These are phyloP conservation scores for Pangasius djambal DNA, from an alignment of 2,797 vertebrate genomes.

Conservation along the genomic window DNA sequence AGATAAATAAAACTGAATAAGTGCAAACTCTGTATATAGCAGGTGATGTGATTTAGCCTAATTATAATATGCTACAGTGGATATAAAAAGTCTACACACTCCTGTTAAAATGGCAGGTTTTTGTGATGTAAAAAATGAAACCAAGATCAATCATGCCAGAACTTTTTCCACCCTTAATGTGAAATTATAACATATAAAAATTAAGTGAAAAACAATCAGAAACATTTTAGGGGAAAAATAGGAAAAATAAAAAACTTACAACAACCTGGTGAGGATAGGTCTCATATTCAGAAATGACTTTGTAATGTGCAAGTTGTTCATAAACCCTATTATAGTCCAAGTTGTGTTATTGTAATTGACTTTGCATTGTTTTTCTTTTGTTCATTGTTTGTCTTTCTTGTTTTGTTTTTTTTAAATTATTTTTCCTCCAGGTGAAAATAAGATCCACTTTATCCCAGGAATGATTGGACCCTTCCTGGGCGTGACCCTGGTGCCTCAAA, in stretches of 20 bases:
- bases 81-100: too few relatives aligned
- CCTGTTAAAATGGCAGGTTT: too few relatives aligned
- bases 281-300: too few relatives aligned
- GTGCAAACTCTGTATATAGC: background rate
- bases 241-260: too few relatives aligned
- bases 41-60: background rate
- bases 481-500: conserved; percentile 94
- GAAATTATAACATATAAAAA: too few relatives aligned
- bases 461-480: conserved; percentile 99
- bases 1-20: background rate
- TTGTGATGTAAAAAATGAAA: too few relatives aligned
- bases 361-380: conserved; percentile 23
- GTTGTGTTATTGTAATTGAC: background rate
- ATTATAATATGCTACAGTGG: background rate
- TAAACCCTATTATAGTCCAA: background rate
- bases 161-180: too few relatives aligned
- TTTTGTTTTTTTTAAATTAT: background rate
- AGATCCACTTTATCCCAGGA: conserved; percentile 98
- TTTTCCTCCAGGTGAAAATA: conserved; percentile 87
- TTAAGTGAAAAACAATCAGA: too few relatives aligned
- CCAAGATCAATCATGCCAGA: too few relatives aligned
- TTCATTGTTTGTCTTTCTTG: too few relatives aligned
- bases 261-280: too few relatives aligned
- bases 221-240: too few relatives aligned
- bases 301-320: background rate